Conservation (phyloP, 1,140 invertebrate species). For the Zaprionus gabonicus region DNA sequence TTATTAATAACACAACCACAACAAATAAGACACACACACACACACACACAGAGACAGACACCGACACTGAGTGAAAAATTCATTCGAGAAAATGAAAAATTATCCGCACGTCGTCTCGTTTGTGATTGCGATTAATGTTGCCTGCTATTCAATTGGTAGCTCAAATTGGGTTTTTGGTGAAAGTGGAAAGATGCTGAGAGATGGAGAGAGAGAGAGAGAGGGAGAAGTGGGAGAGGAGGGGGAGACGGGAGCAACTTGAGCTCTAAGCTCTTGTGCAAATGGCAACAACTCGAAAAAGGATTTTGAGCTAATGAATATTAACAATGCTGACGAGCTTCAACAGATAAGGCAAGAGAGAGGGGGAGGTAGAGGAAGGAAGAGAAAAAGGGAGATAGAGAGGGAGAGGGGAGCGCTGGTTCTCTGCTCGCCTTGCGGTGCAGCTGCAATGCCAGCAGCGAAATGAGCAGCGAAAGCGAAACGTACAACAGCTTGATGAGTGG, state of each 20-base stretch:
- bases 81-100: slow-evolving; percentile 70
- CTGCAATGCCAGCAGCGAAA: slow-evolving; percentile 15
- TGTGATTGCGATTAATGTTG: slow-evolving; percentile 74
- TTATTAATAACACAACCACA: slow-evolving; percentile 4
- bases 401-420: not conserved
- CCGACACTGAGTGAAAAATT: slow-evolving; percentile 49
- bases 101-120: slow-evolving; percentile 61
- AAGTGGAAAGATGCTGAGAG: not conserved
- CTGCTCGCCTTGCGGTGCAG: not conserved
- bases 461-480: slow-evolving; percentile 18
- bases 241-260: slow-evolving; percentile 42
- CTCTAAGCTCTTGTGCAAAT: slow-evolving; percentile 42
- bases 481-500: slow-evolving; percentile 1
- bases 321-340: slow-evolving; percentile 49
- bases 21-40: not conserved
- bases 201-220: not conserved
- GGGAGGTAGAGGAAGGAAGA: not conserved
- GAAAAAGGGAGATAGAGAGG: not conserved
- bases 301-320: slow-evolving; percentile 77
- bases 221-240: not conserved
- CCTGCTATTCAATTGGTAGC: slow-evolving; percentile 31
- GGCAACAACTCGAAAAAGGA: slow-evolving; percentile 63
- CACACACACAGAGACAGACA: not conserved
- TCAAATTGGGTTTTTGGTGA: slow-evolving; percentile 32
- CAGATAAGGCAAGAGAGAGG: no score